Base-by-base conservation (phyloP, 2,888 invertebrate species). In the Rhamnusium bicolor region DNA sequence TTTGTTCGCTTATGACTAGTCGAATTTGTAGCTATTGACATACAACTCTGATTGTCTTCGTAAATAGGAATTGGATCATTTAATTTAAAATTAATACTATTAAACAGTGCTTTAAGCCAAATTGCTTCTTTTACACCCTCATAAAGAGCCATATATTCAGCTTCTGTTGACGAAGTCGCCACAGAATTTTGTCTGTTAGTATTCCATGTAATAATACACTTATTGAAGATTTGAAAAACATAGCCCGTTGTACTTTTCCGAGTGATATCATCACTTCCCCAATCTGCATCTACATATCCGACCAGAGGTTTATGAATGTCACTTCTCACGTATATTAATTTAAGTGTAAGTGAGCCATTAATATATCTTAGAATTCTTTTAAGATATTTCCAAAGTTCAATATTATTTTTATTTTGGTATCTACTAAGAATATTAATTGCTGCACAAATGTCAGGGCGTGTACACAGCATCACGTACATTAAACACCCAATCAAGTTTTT, bases 11-110 rank as follows among this genome's bases (percentile, higher is more conserved):
- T 82, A 60, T 78, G 74, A 49, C 62, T 27, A 29, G 69, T 66
- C 19, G 80, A 80, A 75, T 81, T 82, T 27, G 81, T 84, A 14
- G 82, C 84, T 56, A 72, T 75, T 81, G 16, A 85, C 84, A 72
- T n/a, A n/a, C 83, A 84, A n/a, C 84, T 80, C 69, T 81, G 81
- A 75, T 85, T 85, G 73, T 85, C 85, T 77, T 85, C 84, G 71
- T 68, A 82, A 24, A 81, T 78, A 16, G 61, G 14, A 32, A 81
- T 79, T 32, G 77, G 77, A 47, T 75, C 29, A 19, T 19, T 18
- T 47, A 78, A 72, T 40, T 78, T 32, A 58, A 82, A 60, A 71
- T 80, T 75, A 10, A 85, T 80, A 71, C 69, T 72, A 18, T 32
- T 60, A 54, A 77, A 51, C 82, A 76, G 29, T 82, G 82, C 71